Evolutionary conservation across 2,113 vertebrate genomes (phyloP).

Genomic region (Cranoglanis bouderius): DNA sequence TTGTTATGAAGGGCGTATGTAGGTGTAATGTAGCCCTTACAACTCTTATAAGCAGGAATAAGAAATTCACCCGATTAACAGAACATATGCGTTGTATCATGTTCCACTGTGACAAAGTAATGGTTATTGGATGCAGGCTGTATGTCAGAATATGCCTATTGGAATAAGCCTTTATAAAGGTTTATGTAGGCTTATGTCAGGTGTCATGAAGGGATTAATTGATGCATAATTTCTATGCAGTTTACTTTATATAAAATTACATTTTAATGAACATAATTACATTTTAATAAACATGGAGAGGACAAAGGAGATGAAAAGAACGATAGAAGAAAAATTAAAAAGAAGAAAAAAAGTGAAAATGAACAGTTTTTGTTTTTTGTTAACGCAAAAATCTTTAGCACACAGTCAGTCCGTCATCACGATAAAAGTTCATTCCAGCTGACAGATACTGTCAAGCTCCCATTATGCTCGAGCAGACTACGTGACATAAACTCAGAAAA

Average conservation of each 20-base stretch:
- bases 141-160: not conserved
- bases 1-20: not conserved
- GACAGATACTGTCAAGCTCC: not conserved
- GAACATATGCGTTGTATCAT: not conserved
- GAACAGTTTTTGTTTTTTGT: not conserved
- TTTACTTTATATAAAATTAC: not conserved
- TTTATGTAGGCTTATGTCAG: not conserved
- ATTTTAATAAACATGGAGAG: not conserved
- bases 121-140: no score
- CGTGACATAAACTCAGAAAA: slow-evolving; percentile 28
- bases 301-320: not conserved
- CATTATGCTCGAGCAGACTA: slow-evolving; percentile 1
- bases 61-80: not conserved
- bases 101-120: no score
- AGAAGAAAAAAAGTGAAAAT: not conserved
- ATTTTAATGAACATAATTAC: not conserved
- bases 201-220: not conserved
- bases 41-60: not conserved
- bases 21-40: not conserved
- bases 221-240: not conserved
- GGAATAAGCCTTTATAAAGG: not conserved
- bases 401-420: not conserved
- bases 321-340: no score
- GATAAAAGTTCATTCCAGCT: not conserved
- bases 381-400: not conserved